Evolutionary conservation across 2,113 vertebrate species (phyloP).

Genomic region (Rhea pennata): DNA sequence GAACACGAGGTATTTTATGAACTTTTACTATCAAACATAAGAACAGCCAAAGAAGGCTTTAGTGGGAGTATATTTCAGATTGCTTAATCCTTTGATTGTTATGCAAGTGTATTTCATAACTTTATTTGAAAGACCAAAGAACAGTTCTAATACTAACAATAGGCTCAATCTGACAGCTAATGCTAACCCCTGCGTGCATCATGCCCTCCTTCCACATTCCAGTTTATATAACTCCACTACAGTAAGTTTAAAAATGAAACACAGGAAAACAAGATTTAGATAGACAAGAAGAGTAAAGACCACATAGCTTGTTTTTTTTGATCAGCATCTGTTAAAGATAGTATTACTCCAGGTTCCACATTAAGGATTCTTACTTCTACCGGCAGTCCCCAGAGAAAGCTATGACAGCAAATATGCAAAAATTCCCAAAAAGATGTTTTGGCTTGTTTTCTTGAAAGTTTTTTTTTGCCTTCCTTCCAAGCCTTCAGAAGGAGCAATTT

Average conservation of each 20-base stretch:
- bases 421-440: conserved; percentile 43
- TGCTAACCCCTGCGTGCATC: conserved; percentile 36
- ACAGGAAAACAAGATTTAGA: not conserved
- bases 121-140: conserved; percentile 61
- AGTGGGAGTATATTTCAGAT: conserved; percentile 32
- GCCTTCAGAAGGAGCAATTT: conserved; percentile 30
- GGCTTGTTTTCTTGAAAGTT: conserved; percentile 31
- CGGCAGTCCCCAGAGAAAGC: not conserved
- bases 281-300: not conserved
- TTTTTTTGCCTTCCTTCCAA: not conserved
- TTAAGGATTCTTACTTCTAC: not conserved
- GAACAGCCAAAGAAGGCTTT: not conserved
- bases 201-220: conserved; percentile 1
- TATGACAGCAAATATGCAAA: not conserved
- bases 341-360: not conserved
- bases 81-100: conserved; percentile 67
- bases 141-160: conserved; percentile 54
- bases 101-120: conserved; percentile 70
- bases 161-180: conserved; percentile 51
- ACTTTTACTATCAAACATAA: conserved; percentile 20
- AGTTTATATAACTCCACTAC: conserved; percentile 27
- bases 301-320: not conserved
- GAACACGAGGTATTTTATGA: not conserved
- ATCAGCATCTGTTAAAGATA: not conserved
- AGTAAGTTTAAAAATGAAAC: not conserved